phyloP scores from a whole-genome alignment of 2,113 vertebrate species.

The Antigone vipio region DNA sequence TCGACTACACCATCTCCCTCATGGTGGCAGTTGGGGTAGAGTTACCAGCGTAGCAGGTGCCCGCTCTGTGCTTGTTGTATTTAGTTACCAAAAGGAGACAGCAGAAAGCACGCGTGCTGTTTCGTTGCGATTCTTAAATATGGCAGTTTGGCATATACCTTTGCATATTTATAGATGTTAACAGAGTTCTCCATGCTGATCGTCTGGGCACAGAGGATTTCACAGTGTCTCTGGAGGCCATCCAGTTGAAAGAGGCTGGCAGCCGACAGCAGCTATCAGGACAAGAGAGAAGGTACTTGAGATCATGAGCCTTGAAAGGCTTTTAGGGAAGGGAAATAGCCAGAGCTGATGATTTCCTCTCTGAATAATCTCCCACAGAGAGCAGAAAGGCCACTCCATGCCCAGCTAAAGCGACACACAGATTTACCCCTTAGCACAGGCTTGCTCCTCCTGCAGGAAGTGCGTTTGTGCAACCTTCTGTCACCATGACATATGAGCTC shows the following conservation, averaged over 20 bases:
- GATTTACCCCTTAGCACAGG: not conserved
- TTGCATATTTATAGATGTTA: slow-evolving; percentile 90
- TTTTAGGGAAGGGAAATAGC: not conserved
- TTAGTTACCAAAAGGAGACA: not conserved
- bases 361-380: not conserved
- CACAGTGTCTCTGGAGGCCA: slow-evolving; percentile 90
- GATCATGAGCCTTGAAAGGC: not conserved
- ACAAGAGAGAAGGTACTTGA: not conserved
- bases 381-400: not conserved
- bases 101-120: not conserved
- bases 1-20: not conserved
- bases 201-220: slow-evolving; percentile 88
- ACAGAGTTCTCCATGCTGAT: slow-evolving; percentile 88
- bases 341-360: not conserved
- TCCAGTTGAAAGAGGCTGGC: slow-evolving; percentile 91
- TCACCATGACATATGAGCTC: accelerated
- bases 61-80: not conserved
- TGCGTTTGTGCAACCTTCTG: not conserved
- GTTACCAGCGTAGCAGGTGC: not conserved
- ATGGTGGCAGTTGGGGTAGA: not conserved
- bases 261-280: slow-evolving; percentile 83
- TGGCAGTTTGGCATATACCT: slow-evolving; percentile 72
- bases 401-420: not conserved
- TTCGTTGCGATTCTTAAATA: not conserved
- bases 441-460: not conserved